These are phyloP conservation scores for Nemurella pictetii DNA, from an alignment of 2,888 invertebrate genomes.

Conservation along the genomic window DNA sequence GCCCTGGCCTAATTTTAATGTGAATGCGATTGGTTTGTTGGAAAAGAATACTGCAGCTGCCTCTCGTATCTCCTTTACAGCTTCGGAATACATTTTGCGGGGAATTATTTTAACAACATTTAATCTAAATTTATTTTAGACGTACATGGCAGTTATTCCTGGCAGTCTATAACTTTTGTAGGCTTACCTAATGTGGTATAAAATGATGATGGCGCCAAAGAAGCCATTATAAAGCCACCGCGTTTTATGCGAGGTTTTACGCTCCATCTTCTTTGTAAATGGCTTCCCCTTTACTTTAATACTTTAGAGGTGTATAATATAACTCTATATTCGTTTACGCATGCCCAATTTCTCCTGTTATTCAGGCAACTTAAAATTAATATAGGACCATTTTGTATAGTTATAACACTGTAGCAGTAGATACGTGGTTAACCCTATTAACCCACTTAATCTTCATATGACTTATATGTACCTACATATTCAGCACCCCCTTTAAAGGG, in stretches of 20 bases:
- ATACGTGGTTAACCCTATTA: neutral
- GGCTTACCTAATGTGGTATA: neutral
- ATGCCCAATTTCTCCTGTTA: neutral
- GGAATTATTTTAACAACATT: neutral
- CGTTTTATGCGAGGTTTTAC: neutral
- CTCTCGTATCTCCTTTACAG: neutral
- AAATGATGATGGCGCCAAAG: slow-evolving; percentile 7
- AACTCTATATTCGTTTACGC: neutral
- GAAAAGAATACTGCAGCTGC: neutral
- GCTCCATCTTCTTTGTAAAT: slow-evolving; percentile 3
- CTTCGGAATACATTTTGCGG: neutral
- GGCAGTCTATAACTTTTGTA: neutral
- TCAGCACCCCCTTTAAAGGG: neutral
- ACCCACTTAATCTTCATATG: neutral
- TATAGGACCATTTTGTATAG: neutral
- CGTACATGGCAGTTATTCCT: neutral
- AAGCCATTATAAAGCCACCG: slow-evolving; percentile 17
- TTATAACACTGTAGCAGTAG: neutral
- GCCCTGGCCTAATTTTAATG: too few species aligned
- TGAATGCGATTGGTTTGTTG: neutral
- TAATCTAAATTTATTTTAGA: neutral
- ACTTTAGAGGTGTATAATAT: neutral
- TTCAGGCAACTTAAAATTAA: neutral
- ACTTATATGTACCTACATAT: neutral
- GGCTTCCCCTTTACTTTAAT: slow-evolving; percentile 9